These are phyloP conservation scores for Cybosia mesomella DNA, from an alignment of 2,888 invertebrate genomes.

Conservation along the genomic window DNA sequence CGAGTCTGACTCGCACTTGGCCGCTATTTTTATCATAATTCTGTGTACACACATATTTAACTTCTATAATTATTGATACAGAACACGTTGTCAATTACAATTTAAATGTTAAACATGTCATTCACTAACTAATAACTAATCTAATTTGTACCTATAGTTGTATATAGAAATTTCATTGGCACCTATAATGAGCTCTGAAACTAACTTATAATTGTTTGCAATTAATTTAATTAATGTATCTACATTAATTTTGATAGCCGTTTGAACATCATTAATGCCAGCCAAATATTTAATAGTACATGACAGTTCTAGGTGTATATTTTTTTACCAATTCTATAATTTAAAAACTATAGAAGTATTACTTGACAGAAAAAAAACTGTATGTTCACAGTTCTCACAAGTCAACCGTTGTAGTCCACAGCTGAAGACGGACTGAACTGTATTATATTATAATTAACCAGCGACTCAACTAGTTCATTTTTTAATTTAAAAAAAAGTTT, in stretches of 20 bases:
- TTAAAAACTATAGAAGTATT: neutral
- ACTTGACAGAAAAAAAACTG: neutral
- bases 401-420: conserved; percentile 5
- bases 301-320: neutral
- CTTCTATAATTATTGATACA: no score
- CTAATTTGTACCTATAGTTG: neutral
- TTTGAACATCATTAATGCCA: neutral
- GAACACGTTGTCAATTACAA: no score
- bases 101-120: no score
- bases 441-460: neutral
- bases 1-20: no score
- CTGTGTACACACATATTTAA: no score
- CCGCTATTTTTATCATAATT: no score
- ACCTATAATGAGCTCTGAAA: neutral
- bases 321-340: neutral
- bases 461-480: neutral
- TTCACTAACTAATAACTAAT: neutral
- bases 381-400: neutral
- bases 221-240: conserved; percentile 3
- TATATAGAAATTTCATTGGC: neutral
- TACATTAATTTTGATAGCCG: neutral
- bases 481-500: neutral
- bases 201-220: neutral
- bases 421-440: neutral
- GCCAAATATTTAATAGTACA: neutral